These are phyloP conservation scores for Psilanteris sp. DNA, from an alignment of 1,140 invertebrate genomes.

Conservation along the genomic window DNA sequence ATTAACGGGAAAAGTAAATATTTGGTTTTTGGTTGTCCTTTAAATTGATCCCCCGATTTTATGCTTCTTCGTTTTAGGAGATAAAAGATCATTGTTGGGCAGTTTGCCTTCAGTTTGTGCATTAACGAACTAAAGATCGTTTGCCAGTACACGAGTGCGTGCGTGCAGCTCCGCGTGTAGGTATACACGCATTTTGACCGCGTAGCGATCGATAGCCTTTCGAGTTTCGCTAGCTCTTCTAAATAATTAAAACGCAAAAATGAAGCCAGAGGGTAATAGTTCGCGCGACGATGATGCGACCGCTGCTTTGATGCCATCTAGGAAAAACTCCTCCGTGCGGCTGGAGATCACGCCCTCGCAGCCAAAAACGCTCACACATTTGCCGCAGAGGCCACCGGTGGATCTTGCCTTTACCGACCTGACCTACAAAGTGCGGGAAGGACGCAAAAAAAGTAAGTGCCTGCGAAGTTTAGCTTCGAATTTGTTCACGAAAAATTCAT, in stretches of 20 bases:
- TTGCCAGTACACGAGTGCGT: too few species aligned
- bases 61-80: too few species aligned
- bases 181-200: too few species aligned
- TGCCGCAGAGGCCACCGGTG: conserved; percentile 91
- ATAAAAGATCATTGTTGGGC: too few species aligned
- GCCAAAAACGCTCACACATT: conserved; percentile 88
- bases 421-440: conserved; percentile 91
- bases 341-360: conserved; percentile 84
- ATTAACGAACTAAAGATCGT: too few species aligned
- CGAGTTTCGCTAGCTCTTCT: too few species aligned
- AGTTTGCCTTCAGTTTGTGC: too few species aligned
- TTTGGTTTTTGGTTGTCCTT: too few species aligned
- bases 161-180: too few species aligned
- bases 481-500: not conserved
- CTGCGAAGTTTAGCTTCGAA: conserved; percentile 14
- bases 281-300: conserved; percentile 73
- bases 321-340: conserved; percentile 81
- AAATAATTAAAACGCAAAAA: conserved; percentile 40
- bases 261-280: conserved; percentile 77
- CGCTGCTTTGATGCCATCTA: conserved; percentile 77
- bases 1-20: too few species aligned
- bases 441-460: conserved; percentile 88
- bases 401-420: conserved; percentile 92
- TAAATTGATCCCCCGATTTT: too few species aligned
- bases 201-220: too few species aligned